A percentile compares a stretch with the other conserved stretches of the same genome.
Evolutionary conservation across 2,797 vertebrate genomes (phyloP).

Genomic region (Pterois miles): DNA sequence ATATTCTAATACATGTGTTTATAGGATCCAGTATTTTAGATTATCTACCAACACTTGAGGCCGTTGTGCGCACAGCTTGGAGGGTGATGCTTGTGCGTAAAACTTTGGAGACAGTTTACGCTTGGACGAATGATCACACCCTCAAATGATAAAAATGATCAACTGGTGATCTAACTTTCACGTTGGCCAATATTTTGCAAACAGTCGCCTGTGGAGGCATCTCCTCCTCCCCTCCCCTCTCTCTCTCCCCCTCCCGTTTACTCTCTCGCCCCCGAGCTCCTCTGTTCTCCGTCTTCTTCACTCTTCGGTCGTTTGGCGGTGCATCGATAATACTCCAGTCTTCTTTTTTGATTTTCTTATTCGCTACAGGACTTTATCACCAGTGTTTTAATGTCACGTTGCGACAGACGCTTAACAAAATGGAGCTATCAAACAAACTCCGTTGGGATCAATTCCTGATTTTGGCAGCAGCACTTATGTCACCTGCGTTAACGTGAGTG

Average conservation of each 20-base stretch:
- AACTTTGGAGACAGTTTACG: slow-evolving; percentile 62
- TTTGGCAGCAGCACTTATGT: slow-evolving; percentile 84
- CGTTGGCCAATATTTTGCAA: slow-evolving; percentile 78
- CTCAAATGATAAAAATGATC: slow-evolving; percentile 44
- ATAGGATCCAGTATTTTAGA: not conserved
- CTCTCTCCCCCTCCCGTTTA: slow-evolving; percentile 63
- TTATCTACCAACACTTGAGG: not conserved
- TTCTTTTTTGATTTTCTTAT: slow-evolving; percentile 61
- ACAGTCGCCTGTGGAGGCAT: slow-evolving; percentile 80
- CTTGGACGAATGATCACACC: slow-evolving; percentile 7
- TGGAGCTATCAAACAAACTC: slow-evolving; percentile 84
- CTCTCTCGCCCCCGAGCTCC: slow-evolving; percentile 74
- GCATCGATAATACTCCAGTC: slow-evolving; percentile 76
- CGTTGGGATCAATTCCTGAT: slow-evolving; percentile 86
- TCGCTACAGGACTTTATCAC: slow-evolving; percentile 56
- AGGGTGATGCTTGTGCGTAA: slow-evolving; percentile 57
- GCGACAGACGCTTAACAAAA: slow-evolving; percentile 80
- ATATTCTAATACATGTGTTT: not conserved
- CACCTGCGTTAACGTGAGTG: slow-evolving; percentile 89
- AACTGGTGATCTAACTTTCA: slow-evolving; percentile 68
- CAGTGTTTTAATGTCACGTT: slow-evolving; percentile 87
- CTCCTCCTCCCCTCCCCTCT: slow-evolving; percentile 77
- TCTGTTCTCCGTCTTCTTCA: slow-evolving; percentile 79
- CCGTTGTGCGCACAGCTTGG: not conserved
- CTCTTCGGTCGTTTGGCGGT: slow-evolving; percentile 76